A percentile compares a stretch with the other conserved stretches of the same genome.
Evolutionary conservation across 2,888 invertebrate genomes (phyloP).

Genomic region (Nesidiocoris tenuis): DNA sequence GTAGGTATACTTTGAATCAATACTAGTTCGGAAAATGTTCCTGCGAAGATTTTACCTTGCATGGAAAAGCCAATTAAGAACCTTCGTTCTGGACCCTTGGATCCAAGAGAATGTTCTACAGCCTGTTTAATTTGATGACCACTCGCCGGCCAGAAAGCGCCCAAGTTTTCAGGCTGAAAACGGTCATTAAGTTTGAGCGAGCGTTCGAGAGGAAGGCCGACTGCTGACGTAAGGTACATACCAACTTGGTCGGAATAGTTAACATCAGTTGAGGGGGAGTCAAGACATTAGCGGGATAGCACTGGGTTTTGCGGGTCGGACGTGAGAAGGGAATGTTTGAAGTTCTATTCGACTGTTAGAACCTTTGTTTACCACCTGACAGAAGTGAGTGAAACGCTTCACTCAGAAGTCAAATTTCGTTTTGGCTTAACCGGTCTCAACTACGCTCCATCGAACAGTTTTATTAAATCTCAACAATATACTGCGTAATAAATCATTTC

Average conservation of each 20-base stretch:
- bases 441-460: too few relatives aligned
- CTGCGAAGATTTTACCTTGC: too few relatives aligned
- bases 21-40: too few relatives aligned
- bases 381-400: neutral
- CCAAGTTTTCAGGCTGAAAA: neutral
- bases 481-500: too few relatives aligned
- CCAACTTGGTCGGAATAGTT: constrained; percentile 20
- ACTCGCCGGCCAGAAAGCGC: neutral
- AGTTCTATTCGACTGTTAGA: neutral
- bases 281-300: constrained; percentile 12
- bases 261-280: constrained; percentile 14
- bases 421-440: too few relatives aligned
- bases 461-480: too few relatives aligned
- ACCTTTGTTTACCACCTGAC: neutral
- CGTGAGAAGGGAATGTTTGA: neutral
- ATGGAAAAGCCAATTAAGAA: too few relatives aligned
- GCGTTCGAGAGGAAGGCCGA: neutral
- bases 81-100: too few relatives aligned
- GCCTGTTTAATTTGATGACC: neutral
- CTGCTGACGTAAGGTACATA: constrained; percentile 10
- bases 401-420: neutral
- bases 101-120: neutral
- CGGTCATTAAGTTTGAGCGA: neutral
- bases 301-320: neutral
- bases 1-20: too few relatives aligned